A percentile compares a stretch with the other conserved stretches of the same genome.
phyloP scores from a whole-genome alignment of 1,140 invertebrate genomes.

The Bombus terrestris region DNA sequence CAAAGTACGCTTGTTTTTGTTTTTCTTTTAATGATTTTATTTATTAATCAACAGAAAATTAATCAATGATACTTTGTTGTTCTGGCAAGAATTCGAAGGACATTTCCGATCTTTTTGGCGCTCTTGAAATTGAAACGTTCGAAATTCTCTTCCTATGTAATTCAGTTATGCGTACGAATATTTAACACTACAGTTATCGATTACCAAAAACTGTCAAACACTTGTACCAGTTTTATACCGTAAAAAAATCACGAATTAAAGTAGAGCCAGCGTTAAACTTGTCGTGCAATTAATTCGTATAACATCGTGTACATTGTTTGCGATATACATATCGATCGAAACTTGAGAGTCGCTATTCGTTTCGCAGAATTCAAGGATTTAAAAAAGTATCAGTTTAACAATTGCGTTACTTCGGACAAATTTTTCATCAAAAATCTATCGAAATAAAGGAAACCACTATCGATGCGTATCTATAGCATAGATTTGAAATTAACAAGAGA shows the following conservation, averaged over 20 bases:
- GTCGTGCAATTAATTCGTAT: not conserved
- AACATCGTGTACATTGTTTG: not conserved
- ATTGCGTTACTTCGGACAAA: too few species aligned
- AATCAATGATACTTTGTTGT: not conserved
- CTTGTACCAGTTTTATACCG: too few species aligned
- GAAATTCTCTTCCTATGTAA: not conserved
- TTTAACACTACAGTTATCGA: not conserved
- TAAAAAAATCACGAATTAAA: too few species aligned
- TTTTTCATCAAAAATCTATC: too few species aligned
- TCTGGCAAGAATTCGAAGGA: not conserved
- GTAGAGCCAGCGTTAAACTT: not conserved
- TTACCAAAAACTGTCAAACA: not conserved
- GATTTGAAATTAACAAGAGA: not conserved
- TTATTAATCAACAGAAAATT: not conserved
- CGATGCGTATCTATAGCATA: not conserved
- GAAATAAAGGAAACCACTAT: too few species aligned
- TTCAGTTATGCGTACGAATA: not conserved
- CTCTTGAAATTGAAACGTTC: not conserved
- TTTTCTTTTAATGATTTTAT: not conserved
- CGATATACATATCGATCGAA: not conserved
- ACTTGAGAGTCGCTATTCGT: not conserved
- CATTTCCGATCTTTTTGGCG: not conserved
- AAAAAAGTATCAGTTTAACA: too few species aligned
- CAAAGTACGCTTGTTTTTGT: not conserved
- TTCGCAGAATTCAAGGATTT: too few species aligned